Evolutionary conservation across 2,888 invertebrate genomes (phyloP).

Genomic region (Phasia obesa): DNA sequence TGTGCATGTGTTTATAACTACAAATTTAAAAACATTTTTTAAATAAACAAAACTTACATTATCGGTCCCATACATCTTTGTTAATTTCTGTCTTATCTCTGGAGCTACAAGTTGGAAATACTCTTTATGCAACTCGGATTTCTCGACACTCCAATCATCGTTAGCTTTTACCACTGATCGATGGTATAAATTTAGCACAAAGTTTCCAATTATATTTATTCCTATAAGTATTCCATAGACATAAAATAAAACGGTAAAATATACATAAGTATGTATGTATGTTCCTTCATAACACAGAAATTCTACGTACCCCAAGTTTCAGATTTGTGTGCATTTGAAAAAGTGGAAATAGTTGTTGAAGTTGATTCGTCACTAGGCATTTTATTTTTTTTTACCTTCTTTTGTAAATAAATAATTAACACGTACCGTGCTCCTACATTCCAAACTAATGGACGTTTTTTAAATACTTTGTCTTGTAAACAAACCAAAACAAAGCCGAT

Average conservation of each 20-base stretch:
- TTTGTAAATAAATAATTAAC: too few relatives aligned
- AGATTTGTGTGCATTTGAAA: conserved; percentile 34
- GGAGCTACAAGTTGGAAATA: conserved; percentile 69
- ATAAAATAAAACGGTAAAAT: neutral
- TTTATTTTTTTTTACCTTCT: conserved; percentile 2
- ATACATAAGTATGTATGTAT: neutral
- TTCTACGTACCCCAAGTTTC: conserved; percentile 34
- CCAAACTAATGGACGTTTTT: too few relatives aligned
- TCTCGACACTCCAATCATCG: conserved; percentile 74
- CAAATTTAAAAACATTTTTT: too few relatives aligned
- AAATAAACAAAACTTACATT: conserved; percentile 74
- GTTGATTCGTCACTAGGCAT: conserved; percentile 43
- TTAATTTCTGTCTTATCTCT: conserved; percentile 8
- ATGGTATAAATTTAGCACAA: conserved; percentile 74
- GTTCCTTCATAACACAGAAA: neutral
- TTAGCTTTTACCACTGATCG: conserved; percentile 70
- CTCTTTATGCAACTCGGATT: conserved; percentile 70
- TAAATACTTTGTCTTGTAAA: too few relatives aligned
- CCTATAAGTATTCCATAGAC: conserved; percentile 57
- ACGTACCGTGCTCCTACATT: too few relatives aligned
- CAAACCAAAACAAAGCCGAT: too few relatives aligned
- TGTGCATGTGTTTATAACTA: neutral
- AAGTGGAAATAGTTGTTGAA: neutral
- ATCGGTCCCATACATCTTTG: conserved; percentile 63
- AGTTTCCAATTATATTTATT: conserved; percentile 75